Conservation (phyloP, 2,797 vertebrate species). For the Sciurus vulgaris region DNA sequence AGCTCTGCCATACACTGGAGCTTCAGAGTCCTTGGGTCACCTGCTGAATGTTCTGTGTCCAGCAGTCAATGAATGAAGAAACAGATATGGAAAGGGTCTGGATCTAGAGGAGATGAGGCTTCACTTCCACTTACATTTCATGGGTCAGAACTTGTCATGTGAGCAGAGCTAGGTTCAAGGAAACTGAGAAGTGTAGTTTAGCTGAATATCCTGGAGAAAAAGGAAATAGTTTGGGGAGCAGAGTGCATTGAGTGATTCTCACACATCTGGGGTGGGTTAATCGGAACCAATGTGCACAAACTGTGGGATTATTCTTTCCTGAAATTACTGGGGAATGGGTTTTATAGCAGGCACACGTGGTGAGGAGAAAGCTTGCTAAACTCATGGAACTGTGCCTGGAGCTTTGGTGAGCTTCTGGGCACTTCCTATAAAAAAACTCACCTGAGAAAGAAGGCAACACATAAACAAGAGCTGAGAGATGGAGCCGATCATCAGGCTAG, state of each 20-base stretch:
- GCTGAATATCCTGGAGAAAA: background rate
- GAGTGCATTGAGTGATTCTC: background rate
- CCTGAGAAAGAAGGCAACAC: background rate
- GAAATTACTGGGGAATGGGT: background rate
- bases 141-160: background rate
- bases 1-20: background rate
- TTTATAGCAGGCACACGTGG: background rate
- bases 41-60: background rate
- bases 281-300: background rate
- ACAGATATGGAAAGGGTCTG: fast-evolving
- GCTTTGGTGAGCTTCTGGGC: background rate
- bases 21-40: background rate
- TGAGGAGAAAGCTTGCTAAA: background rate
- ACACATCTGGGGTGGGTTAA: background rate
- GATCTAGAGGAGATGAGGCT: background rate
- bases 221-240: background rate
- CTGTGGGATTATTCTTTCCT: background rate
- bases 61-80: background rate
- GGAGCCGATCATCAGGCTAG: too few species aligned
- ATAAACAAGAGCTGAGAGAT: background rate
- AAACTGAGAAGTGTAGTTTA: background rate
- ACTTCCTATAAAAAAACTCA: background rate
- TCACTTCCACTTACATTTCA: background rate
- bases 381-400: background rate
- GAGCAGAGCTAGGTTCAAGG: background rate